Evolutionary conservation across 2,888 invertebrate species (phyloP).

Genomic region (Micoletzkya japonica): DNA sequence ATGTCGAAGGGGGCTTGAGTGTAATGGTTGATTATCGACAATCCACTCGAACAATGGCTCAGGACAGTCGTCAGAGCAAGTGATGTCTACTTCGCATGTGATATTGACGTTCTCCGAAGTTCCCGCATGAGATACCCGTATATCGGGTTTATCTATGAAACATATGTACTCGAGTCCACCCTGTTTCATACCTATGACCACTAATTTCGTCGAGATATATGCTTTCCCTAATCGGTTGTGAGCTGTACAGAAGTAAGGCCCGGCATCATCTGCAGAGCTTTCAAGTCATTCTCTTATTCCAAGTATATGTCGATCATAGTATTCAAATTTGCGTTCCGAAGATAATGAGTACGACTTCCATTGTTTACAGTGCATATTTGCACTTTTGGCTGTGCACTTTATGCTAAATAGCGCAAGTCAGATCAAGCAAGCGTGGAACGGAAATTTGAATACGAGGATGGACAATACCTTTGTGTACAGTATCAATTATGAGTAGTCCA

Average conservation of each 20-base stretch:
- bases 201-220: slow-evolving; percentile 51
- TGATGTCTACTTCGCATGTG: slow-evolving; percentile 20
- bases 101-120: slow-evolving; percentile 12
- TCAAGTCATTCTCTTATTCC: not conserved
- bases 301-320: too few relatives aligned
- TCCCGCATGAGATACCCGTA: not conserved
- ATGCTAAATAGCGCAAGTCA: too few relatives aligned
- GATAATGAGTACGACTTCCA: too few relatives aligned
- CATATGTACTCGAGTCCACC: not conserved
- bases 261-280: slow-evolving; percentile 45
- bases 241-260: slow-evolving; percentile 56
- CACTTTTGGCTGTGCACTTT: too few relatives aligned
- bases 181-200: slow-evolving; percentile 44
- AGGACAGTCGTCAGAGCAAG: slow-evolving; percentile 44
- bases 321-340: too few relatives aligned
- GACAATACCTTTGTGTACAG: slow-evolving; percentile 32
- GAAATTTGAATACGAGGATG: too few relatives aligned
- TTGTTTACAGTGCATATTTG: too few relatives aligned
- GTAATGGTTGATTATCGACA: slow-evolving; percentile 48
- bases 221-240: slow-evolving; percentile 52
- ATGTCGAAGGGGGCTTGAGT: slow-evolving; percentile 9
- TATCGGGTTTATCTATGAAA: slow-evolving; percentile 20
- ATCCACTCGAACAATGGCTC: slow-evolving; percentile 55
- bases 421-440: too few relatives aligned
- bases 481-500: slow-evolving; percentile 42